Percentiles rank a stretch among this genome's conserved stretches.
phyloP scores from a whole-genome alignment of 1,140 invertebrate species.

The Caerostris darwini region DNA sequence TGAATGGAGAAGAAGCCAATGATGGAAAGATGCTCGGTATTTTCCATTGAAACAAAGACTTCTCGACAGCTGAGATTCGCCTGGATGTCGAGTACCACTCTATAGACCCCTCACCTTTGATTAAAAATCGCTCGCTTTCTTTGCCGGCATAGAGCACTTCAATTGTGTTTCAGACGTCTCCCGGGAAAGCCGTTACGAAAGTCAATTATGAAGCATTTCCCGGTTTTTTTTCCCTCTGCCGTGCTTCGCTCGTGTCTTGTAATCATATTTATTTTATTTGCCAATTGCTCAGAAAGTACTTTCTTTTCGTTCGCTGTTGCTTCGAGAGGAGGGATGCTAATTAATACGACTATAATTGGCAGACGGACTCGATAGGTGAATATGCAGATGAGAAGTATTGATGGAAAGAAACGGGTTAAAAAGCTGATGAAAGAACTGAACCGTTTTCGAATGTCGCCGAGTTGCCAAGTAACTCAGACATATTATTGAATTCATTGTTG shows the following conservation, averaged over 20 bases:
- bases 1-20: conserved; percentile 59
- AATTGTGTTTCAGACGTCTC: conserved; percentile 49
- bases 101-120: conserved; percentile 54
- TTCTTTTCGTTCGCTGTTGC: conserved; percentile 15
- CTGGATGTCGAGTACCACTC: conserved; percentile 56
- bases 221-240: conserved; percentile 7
- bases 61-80: conserved; percentile 27
- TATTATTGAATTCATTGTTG: too few relatives aligned
- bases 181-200: conserved; percentile 66
- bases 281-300: conserved; percentile 41
- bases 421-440: too few relatives aligned
- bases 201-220: conserved; percentile 57
- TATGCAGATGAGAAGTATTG: background rate
- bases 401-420: too few relatives aligned
- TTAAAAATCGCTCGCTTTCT: conserved; percentile 75
- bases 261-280: conserved; percentile 56
- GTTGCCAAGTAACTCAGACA: too few relatives aligned
- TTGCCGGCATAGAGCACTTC: conserved; percentile 46
- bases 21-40: conserved; percentile 48
- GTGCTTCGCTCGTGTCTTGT: background rate
- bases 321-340: conserved; percentile 29
- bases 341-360: conserved; percentile 46
- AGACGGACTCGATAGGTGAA: background rate
- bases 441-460: too few relatives aligned
- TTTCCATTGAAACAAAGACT: conserved; percentile 71